Evolutionary conservation across 2,113 vertebrate genomes (phyloP).

Genomic region (Parus major): DNA sequence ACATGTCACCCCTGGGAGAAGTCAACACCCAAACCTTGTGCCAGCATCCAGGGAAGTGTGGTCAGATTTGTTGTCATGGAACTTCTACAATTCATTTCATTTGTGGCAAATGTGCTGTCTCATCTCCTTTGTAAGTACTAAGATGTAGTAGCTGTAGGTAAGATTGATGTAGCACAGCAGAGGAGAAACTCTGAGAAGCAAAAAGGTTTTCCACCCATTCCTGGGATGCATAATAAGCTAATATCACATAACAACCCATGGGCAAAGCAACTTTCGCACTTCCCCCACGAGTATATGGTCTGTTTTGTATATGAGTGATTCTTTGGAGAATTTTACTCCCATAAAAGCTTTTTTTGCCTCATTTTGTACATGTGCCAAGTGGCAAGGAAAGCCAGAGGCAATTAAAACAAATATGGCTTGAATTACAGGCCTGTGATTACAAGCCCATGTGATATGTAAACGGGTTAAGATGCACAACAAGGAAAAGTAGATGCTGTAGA

Average conservation of each 20-base stretch:
- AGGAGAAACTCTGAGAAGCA: background rate
- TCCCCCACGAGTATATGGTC: background rate
- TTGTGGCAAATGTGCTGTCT: background rate
- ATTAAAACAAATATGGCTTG: conserved; percentile 34
- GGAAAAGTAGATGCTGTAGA: background rate
- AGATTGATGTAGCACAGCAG: background rate
- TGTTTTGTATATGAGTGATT: background rate
- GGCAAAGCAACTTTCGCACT: background rate
- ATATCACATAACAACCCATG: background rate
- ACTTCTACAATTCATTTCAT: background rate
- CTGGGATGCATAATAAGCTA: background rate
- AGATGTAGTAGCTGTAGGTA: background rate
- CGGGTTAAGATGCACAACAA: background rate
- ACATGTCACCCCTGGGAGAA: background rate
- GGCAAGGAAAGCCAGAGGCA: background rate
- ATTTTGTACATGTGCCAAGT: conserved; percentile 11
- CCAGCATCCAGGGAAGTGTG: background rate
- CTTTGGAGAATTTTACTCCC: conserved; percentile 13
- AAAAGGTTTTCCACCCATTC: background rate
- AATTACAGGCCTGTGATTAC: background rate
- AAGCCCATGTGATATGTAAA: background rate
- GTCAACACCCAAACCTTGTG: background rate
- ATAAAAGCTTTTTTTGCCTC: conserved; percentile 26
- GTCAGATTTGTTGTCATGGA: background rate
- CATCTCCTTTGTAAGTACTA: background rate